Evolutionary conservation across 2,113 vertebrate genomes (phyloP), one percentile per base, ranked within the genome.

Genomic region (Odontesthes bonariensis): DNA sequence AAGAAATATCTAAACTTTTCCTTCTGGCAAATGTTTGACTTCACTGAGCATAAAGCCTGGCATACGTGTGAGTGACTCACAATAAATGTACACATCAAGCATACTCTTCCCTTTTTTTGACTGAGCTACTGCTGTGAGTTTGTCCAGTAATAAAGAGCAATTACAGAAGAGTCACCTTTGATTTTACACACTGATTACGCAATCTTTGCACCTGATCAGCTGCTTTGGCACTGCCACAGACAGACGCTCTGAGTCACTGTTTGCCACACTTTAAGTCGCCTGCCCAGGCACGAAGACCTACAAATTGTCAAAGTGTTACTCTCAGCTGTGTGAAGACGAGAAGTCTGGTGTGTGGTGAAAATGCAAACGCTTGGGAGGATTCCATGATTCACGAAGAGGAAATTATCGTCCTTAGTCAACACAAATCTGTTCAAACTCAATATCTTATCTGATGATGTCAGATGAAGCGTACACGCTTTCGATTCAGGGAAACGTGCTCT

Each of bases 361-460:
- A 62, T 10, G 49, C 7, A 64, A 64, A 11, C 6, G 1, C 52
- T 32, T 31, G 44, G 67, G 32, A 69, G 72, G 27, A 67, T 63
- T 66, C 19, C 57, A 46, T 77, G 80, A 90, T 60, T 89, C 82
- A 88, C 6, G 0, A 32, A n/a, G 31, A 67, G 47, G 56, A 81
- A 77, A 73, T 12, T 6, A 17, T 55, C 12, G 52, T 52, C 20
- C 6, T 40, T 23, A 7, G 57, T 72, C 17, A 76, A 73, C 60
- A 0, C 20, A 38, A 68, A 40, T 14, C 14, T 12, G 31, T 69
- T 60, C n/a, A n/a, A 2, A 20, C 31, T 22, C 27, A 5, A 2
- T 16, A 19, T 3, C 6, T 53, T 69, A 52, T 44, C 23, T 20
- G 63, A 49, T 38, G 35, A 57, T 42, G 46, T 0, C 38, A 17